These are phyloP conservation scores for Myrmecobius fasciatus DNA, from an alignment of 2,113 vertebrate species.

Conservation along the genomic window DNA sequence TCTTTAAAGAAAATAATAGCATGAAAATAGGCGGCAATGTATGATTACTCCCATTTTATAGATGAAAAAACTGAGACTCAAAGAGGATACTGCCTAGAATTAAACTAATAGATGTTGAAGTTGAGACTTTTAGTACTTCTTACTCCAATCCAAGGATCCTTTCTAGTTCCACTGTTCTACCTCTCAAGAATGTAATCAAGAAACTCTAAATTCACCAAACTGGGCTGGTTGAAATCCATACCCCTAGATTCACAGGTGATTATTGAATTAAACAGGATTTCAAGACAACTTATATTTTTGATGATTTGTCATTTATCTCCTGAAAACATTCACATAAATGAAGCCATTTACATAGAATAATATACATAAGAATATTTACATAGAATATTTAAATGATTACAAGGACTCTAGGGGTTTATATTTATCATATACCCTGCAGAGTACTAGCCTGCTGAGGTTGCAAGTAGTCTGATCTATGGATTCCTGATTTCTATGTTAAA, in stretches of 20 bases:
- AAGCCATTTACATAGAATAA: too few relatives aligned
- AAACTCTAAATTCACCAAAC: background rate
- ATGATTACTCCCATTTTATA: background rate
- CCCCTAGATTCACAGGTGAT: background rate
- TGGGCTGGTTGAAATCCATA: background rate
- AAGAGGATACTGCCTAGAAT: background rate
- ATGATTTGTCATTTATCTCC: background rate
- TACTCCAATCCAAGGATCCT: background rate
- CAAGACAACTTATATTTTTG: background rate
- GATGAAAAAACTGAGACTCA: too few relatives aligned
- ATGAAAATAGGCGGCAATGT: background rate
- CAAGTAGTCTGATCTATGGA: background rate
- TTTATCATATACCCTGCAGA: background rate
- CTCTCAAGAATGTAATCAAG: background rate
- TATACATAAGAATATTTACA: background rate
- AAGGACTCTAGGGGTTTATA: background rate
- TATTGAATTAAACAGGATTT: background rate
- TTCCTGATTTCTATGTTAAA: slow-evolving; percentile 34
- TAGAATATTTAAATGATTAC: background rate
- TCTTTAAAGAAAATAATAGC: background rate
- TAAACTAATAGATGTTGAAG: background rate
- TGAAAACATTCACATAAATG: background rate
- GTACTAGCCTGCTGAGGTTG: background rate
- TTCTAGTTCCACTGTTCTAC: background rate
- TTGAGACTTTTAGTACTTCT: background rate